Conservation (phyloP, 2,888 invertebrate species). For the Acrobasis suavella region DNA sequence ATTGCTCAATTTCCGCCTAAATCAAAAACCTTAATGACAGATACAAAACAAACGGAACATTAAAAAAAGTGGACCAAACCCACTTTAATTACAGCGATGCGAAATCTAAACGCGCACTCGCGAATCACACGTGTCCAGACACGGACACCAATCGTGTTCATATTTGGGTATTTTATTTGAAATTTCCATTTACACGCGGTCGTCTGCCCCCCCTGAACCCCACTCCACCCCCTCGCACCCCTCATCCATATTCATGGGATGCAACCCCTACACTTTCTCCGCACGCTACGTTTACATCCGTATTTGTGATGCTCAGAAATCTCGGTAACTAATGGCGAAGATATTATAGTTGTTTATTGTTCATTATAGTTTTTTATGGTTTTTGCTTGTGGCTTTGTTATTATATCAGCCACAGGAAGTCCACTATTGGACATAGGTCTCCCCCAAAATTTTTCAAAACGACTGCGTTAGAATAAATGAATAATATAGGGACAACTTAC, state of each 20-base stretch:
- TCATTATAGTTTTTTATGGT: conserved; percentile 6
- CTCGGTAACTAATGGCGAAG: conserved; percentile 50
- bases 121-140: conserved; percentile 63
- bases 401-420: too few species aligned
- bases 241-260: conserved; percentile 86
- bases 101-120: conserved; percentile 8
- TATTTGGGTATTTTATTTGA: conserved; percentile 83
- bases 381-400: neutral
- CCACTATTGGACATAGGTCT: too few species aligned
- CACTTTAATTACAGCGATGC: conserved; percentile 11
- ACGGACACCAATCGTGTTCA: conserved; percentile 75
- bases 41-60: neutral
- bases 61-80: neutral
- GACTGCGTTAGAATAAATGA: too few species aligned
- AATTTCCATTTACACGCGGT: conserved; percentile 80
- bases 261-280: conserved; percentile 82
- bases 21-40: neutral
- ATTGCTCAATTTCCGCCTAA: too few species aligned
- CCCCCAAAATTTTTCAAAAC: too few species aligned
- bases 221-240: conserved; percentile 43
- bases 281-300: conserved; percentile 43
- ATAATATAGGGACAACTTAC: too few species aligned
- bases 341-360: conserved; percentile 12
- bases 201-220: conserved; percentile 40
- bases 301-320: conserved; percentile 60